These are phyloP conservation scores for Myrmecobius fasciatus DNA, from an alignment of 2,113 vertebrate genomes.

Conservation along the genomic window DNA sequence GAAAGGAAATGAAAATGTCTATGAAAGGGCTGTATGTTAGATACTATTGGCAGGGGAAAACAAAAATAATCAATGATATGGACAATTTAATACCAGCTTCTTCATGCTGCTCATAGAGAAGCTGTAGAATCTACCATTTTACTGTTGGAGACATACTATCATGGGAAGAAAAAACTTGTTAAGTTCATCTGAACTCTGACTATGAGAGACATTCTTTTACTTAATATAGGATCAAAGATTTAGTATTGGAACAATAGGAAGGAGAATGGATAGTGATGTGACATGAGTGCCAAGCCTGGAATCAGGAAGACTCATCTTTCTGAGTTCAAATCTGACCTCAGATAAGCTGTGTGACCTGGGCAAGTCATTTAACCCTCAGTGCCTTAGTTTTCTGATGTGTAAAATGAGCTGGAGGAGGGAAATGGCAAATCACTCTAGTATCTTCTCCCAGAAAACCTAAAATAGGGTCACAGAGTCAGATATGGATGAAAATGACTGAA, in stretches of 20 bases:
- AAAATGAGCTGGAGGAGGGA: too few relatives aligned
- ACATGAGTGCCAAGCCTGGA: not conserved
- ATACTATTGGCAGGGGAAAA: not conserved
- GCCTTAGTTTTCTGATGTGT: not conserved
- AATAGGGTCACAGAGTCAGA: not conserved
- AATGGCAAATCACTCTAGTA: too few relatives aligned
- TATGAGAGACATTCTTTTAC: not conserved
- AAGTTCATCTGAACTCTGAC: not conserved
- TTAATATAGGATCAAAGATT: not conserved
- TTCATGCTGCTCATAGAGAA: not conserved
- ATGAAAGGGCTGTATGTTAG: not conserved
- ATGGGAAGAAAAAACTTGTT: not conserved
- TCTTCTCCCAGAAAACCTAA: not conserved
- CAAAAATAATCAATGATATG: constrained; percentile 5
- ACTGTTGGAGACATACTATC: not conserved
- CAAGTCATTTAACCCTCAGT: not conserved
- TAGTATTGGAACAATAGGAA: too few relatives aligned
- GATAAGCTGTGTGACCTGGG: not conserved
- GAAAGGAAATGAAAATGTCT: constrained; percentile 10
- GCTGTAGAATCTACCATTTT: not conserved
- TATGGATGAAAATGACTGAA: not conserved
- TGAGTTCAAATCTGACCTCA: not conserved
- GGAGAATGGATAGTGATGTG: not conserved
- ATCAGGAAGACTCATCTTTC: not conserved
- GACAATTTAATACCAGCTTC: not conserved